Conservation (phyloP, 2,888 invertebrate genomes). For the Calameuta pallipes region DNA sequence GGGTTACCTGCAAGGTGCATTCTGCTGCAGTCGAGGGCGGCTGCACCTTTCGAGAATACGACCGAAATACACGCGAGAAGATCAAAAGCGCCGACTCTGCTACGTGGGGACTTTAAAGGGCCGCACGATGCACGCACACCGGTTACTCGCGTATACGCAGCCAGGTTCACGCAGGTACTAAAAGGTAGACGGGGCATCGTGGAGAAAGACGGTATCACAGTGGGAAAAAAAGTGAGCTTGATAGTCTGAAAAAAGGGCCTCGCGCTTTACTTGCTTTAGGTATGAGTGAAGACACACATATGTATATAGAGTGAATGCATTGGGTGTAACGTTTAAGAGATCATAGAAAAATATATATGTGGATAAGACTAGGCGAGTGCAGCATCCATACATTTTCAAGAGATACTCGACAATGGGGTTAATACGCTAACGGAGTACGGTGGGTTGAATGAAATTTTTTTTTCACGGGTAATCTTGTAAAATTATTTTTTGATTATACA, state of each 20-base stretch:
- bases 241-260: background rate
- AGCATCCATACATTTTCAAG: background rate
- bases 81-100: conserved; percentile 44
- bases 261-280: background rate
- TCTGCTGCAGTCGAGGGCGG: background rate
- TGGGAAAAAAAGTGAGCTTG: background rate
- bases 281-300: background rate
- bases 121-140: background rate
- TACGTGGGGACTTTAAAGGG: conserved; percentile 5
- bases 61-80: conserved; percentile 18
- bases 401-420: background rate
- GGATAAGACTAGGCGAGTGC: background rate
- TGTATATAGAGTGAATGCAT: background rate
- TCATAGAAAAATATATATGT: background rate
- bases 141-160: background rate
- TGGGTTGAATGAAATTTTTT: background rate
- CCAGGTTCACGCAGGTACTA: background rate
- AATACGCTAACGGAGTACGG: background rate
- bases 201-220: background rate
- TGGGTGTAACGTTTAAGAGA: background rate
- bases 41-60: background rate
- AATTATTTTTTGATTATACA: background rate
- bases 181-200: background rate
- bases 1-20: background rate
- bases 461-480: background rate